Conservation (phyloP, 2,888 invertebrate genomes). For the Gymnocheta viridis region DNA sequence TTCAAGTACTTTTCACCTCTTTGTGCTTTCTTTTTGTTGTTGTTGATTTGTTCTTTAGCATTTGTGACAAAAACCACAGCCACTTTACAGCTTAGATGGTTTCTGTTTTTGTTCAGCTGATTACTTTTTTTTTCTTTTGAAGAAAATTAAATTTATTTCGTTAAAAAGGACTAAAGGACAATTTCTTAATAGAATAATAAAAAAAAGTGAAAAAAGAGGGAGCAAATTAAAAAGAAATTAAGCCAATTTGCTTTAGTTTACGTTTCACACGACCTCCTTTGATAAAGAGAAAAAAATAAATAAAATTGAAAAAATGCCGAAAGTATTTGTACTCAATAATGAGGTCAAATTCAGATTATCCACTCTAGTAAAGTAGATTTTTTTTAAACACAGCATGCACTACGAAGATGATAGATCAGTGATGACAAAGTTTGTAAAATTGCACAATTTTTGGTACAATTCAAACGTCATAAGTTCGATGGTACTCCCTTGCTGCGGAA, state of each 20-base stretch:
- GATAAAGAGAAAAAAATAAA: not conserved
- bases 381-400: not conserved
- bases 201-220: conserved; percentile 70
- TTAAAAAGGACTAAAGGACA: conserved; percentile 49
- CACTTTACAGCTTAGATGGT: conserved; percentile 54
- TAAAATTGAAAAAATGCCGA: not conserved
- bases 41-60: conserved; percentile 17
- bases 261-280: conserved; percentile 64
- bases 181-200: conserved; percentile 48
- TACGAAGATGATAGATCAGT: too few species aligned
- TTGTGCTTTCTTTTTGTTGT: conserved; percentile 59
- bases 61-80: conserved; percentile 55
- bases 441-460: too few species aligned
- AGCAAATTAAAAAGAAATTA: conserved; percentile 81
- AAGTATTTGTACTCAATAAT: conserved; percentile 57
- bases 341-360: conserved; percentile 75
- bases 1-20: conserved; percentile 70
- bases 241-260: conserved; percentile 77
- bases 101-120: conserved; percentile 26
- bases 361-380: conserved; percentile 4
- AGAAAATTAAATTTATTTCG: conserved; percentile 65
- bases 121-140: conserved; percentile 49
- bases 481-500: too few species aligned
- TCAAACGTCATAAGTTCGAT: too few species aligned
- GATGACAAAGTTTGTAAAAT: too few species aligned